Base-by-base conservation (phyloP, 2,888 invertebrate species). In the Macrophya alboannulata region DNA sequence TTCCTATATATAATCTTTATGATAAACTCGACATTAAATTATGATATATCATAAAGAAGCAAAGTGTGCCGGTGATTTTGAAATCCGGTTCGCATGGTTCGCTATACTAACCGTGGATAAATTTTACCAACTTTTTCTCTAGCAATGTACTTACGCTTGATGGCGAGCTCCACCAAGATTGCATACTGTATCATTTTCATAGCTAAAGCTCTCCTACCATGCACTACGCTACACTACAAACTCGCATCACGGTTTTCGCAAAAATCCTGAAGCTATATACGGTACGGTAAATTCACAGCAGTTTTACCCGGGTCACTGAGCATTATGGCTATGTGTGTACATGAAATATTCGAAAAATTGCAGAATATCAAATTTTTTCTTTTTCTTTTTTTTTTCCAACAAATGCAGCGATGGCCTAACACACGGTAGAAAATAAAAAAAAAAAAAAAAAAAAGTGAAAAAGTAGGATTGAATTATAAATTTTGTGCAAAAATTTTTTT, bases 181-280 rank as follows among this genome's bases (percentile, higher is more conserved):
- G 77, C 77, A 77, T 31, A 55, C 77, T 77, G 77, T 77, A 48
- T 77, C 77, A 77, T 77, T 77, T 55, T 77, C 77, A 55, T 77
- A 77, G 55, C 77, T 55, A 77, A 55, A 77, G 43, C 72, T 74
- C n/a, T 45, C n/a, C 21, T 45, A 25, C 2, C 31, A 31, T 31
- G 31, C 31, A 55, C 17, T 55, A 55, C 55, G 12, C 62, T 62
- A 25, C 62, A 25, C 25, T 62, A 62, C 37, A 68, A 17, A 37
- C 37, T 68, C 12, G 68, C 15, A 37, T 68, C 68, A 21, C 25
- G 25, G 15, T 68, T 15, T 37, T 68, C 15, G 31, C 72, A n/a
- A 40, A 45, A 74, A 74, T 74, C 45, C 72, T 25, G 45, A 45
- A 62, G 62, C 43, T 45, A 21, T 45, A 21, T 25, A 45, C 71